Conservation (phyloP, 2,797 vertebrate species). For the Aulostomus chinensis region DNA sequence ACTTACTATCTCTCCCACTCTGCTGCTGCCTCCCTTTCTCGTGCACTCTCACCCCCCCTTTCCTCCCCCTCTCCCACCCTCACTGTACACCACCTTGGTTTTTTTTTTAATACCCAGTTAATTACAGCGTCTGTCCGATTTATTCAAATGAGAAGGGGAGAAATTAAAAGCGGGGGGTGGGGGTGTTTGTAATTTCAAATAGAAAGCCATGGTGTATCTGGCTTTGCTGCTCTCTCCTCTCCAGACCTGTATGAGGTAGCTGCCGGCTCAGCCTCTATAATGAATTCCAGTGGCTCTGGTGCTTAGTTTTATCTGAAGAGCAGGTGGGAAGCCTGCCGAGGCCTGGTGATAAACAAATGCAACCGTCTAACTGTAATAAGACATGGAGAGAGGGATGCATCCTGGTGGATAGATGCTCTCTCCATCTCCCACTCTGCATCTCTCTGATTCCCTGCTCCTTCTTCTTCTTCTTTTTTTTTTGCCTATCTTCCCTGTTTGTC, state of each 20-base stretch:
- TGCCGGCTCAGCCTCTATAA: conserved; percentile 48
- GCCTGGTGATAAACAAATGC: conserved; percentile 72
- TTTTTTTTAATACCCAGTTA: conserved; percentile 82
- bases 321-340: conserved; percentile 44
- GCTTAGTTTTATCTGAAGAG: conserved; percentile 71
- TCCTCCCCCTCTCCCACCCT: conserved; percentile 15
- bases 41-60: conserved; percentile 15
- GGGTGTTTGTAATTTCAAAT: conserved; percentile 74
- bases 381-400: conserved; percentile 28
- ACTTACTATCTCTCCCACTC: conserved; percentile 57
- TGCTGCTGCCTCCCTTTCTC: conserved; percentile 25
- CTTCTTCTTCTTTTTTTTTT: not conserved
- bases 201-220: conserved; percentile 37
- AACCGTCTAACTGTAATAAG: conserved; percentile 51
- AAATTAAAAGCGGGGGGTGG: conserved; percentile 70
- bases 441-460: not conserved
- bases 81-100: conserved; percentile 54
- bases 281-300: conserved; percentile 61
- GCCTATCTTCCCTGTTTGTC: not conserved
- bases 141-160: conserved; percentile 80
- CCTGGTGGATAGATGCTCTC: conserved; percentile 29
- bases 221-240: conserved; percentile 36
- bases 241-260: conserved; percentile 35
- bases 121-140: conserved; percentile 80
- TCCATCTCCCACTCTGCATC: conserved; percentile 4